These are phyloP conservation scores for Cyclopterus lumpus DNA, from an alignment of 2,797 vertebrate genomes.

Conservation along the genomic window DNA sequence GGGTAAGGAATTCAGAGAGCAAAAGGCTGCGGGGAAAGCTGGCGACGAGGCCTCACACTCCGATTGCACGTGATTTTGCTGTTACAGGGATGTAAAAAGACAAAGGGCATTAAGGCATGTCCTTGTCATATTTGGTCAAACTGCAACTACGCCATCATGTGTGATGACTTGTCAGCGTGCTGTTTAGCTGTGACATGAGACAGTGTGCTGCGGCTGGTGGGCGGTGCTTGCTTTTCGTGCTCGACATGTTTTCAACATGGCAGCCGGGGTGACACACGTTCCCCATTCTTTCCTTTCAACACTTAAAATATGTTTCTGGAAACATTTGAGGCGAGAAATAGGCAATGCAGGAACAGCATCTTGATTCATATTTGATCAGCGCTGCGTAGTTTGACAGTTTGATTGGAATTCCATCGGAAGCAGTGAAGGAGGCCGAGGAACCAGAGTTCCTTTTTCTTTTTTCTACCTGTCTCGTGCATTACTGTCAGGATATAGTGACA, in stretches of 20 bases:
- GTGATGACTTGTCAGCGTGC: not conserved
- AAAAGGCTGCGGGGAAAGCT: slow-evolving; percentile 14
- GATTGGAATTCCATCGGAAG: not conserved
- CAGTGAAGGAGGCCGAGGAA: not conserved
- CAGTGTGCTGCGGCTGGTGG: no score
- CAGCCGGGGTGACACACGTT: not conserved
- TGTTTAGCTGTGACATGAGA: not conserved
- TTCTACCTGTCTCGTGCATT: not conserved
- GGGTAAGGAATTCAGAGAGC: slow-evolving; percentile 20
- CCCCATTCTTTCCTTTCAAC: not conserved
- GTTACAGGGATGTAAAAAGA: not conserved
- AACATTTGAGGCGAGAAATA: not conserved
- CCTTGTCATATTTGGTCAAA: not conserved
- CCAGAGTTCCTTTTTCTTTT: not conserved
- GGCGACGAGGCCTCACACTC: not conserved
- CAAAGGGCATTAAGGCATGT: not conserved
- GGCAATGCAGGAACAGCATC: not conserved
- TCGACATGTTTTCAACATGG: not conserved
- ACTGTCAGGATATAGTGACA: not conserved
- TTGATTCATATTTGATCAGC: not conserved
- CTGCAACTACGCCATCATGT: not conserved
- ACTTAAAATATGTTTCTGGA: not conserved
- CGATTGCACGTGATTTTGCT: slow-evolving; percentile 3
- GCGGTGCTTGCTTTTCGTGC: no score
- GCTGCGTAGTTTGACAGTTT: not conserved